These are phyloP conservation scores for Lasioglossum pauxillum DNA, from an alignment of 2,888 invertebrate species.

Conservation along the genomic window DNA sequence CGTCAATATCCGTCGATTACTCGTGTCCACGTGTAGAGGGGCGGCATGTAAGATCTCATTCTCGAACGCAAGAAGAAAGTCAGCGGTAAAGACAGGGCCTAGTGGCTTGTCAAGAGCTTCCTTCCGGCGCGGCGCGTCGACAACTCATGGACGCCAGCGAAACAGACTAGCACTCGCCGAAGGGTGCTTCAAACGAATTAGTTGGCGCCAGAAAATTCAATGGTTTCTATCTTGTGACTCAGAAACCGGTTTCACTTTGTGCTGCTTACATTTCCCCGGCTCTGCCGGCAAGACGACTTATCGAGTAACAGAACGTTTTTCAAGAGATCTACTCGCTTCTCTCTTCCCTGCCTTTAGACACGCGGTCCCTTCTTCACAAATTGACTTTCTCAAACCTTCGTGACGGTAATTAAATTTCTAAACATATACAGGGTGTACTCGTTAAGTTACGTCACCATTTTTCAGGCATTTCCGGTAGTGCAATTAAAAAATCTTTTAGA, in stretches of 20 bases:
- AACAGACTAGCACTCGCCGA: conserved; percentile 62
- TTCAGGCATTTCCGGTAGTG: too few relatives aligned
- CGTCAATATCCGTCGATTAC: conserved; percentile 53
- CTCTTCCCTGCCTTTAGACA: not conserved
- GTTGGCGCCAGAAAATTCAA: conserved; percentile 71
- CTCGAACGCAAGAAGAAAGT: conserved; percentile 56
- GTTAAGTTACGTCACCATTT: too few relatives aligned
- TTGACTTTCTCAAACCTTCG: not conserved
- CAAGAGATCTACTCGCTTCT: not conserved
- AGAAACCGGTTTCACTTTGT: conserved; percentile 56
- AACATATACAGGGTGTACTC: too few relatives aligned
- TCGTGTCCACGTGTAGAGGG: conserved; percentile 26
- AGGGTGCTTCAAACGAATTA: conserved; percentile 70
- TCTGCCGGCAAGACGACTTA: not conserved
- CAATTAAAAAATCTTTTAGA: too few relatives aligned
- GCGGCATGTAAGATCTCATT: conserved; percentile 41
- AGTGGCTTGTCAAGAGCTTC: conserved; percentile 74
- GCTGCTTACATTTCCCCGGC: conserved; percentile 16
- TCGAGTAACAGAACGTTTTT: not conserved
- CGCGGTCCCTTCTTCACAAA: not conserved
- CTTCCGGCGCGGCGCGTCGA: conserved; percentile 72
- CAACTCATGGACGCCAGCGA: conserved; percentile 58
- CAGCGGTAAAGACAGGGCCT: conserved; percentile 37
- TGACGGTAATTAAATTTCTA: too few relatives aligned
- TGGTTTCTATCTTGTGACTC: conserved; percentile 56